Evolutionary conservation across 2,888 invertebrate genomes (phyloP).

Genomic region (Allophyes oxyacanthae): DNA sequence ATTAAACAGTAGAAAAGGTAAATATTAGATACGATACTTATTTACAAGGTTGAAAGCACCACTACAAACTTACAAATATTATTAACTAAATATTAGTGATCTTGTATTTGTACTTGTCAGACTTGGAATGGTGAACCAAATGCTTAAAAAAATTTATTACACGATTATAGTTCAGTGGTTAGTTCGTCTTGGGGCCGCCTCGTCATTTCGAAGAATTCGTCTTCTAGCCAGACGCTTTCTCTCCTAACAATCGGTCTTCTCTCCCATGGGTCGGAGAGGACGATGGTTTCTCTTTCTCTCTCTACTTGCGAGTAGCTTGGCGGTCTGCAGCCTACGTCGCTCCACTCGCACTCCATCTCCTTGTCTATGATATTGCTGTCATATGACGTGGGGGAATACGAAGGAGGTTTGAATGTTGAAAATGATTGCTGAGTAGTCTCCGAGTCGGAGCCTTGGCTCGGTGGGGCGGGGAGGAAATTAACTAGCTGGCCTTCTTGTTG

Average conservation of each 20-base stretch:
- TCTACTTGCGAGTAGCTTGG: slow-evolving; percentile 86
- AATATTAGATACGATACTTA: slow-evolving; percentile 12
- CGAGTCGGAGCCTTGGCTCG: slow-evolving; percentile 81
- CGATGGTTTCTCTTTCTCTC: slow-evolving; percentile 77
- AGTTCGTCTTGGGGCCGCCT: slow-evolving; percentile 96
- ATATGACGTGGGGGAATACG: slow-evolving; percentile 87
- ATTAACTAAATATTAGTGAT: slow-evolving; percentile 45
- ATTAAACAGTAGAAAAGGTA: slow-evolving; percentile 4
- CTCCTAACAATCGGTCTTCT: slow-evolving; percentile 83
- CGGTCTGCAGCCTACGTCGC: slow-evolving; percentile 83
- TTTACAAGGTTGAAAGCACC: slow-evolving; percentile 54
- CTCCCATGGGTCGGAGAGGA: slow-evolving; percentile 85
- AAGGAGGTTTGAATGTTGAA: slow-evolving; percentile 87
- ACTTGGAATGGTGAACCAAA: slow-evolving; percentile 64
- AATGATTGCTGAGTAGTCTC: slow-evolving; percentile 83
- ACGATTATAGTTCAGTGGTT: slow-evolving; percentile 93
- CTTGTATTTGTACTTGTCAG: slow-evolving; percentile 70
- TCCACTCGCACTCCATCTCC: slow-evolving; percentile 86
- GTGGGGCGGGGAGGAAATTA: slow-evolving; percentile 92
- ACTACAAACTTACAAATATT: slow-evolving; percentile 53
- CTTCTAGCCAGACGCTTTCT: slow-evolving; percentile 92
- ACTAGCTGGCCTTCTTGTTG: slow-evolving; percentile 93
- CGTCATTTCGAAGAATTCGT: slow-evolving; percentile 95
- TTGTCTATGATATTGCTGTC: slow-evolving; percentile 81
- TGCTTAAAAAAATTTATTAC: slow-evolving; percentile 44